Evolutionary conservation across 2,113 vertebrate species (phyloP), one percentile per base, ranked within the genome.

Genomic region (Acanthisitta chloris): DNA sequence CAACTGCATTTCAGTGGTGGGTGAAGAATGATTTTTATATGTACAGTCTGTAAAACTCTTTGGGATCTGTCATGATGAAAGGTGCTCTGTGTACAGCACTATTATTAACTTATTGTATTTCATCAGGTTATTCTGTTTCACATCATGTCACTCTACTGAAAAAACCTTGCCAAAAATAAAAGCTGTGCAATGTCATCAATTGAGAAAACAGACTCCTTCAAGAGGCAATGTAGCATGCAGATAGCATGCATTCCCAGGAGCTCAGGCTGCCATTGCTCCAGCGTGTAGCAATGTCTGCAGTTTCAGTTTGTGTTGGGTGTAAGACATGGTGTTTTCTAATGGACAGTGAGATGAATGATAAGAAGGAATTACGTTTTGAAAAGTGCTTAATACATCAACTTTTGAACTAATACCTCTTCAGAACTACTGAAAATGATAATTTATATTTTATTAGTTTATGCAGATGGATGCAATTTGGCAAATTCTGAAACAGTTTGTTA

Each of bases 371-470:
- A 66, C 33, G 78, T 72, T 94, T 40, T 40, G 45, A 92, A 82
- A 64, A 91, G 79, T 79, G 34, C 38, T 87, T 86, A 81, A 66
- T 82, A 64, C 69, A 86, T 52, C 59, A 95, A 58, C 58, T 90
- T 85, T 79, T 80, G 61, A 72, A 73, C 80, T 66, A 84, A 97
- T 88, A 93, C 28, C 52, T 92, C 70, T 86, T 84, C 85, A 78
- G 69, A 95, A 94, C 84, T 93, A 86, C 84, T 76, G 61, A 54
- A 96, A 96, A 83, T 40, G 52, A 96, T 96, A 28, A 88, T 88
- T 94, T 82, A 55, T 96, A 80, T 96, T 98, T 97, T 93, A 97
- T 97, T 97, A 97, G 65, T 88, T 97, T 96, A 88, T n/a, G 69
- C 88, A 96, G 97, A 95, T 97, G 97, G 92, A 94, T 96, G 58